Evolutionary conservation across 2,888 invertebrate genomes (phyloP), one percentile per base, ranked within the genome.

Genomic region (Apamea anceps): DNA sequence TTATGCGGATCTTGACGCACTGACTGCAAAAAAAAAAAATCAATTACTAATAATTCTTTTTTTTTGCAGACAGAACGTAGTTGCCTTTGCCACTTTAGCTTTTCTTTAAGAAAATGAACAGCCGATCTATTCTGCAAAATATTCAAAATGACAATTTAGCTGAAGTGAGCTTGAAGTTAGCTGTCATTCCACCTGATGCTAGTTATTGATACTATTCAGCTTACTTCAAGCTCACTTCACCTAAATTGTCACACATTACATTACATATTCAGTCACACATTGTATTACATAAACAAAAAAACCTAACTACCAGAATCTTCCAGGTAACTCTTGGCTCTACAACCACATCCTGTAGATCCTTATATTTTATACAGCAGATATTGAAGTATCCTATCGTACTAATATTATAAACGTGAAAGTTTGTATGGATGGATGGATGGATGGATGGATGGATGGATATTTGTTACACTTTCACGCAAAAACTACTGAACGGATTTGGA

Each of bases 281-380:
- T n/a, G n/a, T n/a, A n/a, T n/a, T n/a, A 32, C 32, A 32, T 32
- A 32, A 32, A n/a, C n/a, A 32, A 32, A 32, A 25, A 57, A 57
- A 25, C 57, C 25, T 57, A 54, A 48, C 48, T 15, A 51, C 18
- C 18, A 54, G 8, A 60, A n/a, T 60, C n/a, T 5, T 12, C 12
- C 12, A 60, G n/a, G 12, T 60, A 60, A n/a, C n/a, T 60, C 57
- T 13, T n/a, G n/a, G 13, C 12, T 60, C 25, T 57, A 25, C 8
- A 54, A 54, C 15, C 15, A 15, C 77, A 80, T 0, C 71, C 68
- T 77, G 72, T 78, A 85, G 65, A 93, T 92, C 1, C 89, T 93
- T 93, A 90, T 95, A 93, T 95, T 95, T 95, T 93, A 95, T 95
- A 91, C 93, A 91, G 91, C 90, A 91, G 92, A 95, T 95, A 95